Percentiles rank a stretch among this genome's conserved stretches.
Conservation (phyloP, 2,113 vertebrate species). For the Macroglossus sobrinus region DNA sequence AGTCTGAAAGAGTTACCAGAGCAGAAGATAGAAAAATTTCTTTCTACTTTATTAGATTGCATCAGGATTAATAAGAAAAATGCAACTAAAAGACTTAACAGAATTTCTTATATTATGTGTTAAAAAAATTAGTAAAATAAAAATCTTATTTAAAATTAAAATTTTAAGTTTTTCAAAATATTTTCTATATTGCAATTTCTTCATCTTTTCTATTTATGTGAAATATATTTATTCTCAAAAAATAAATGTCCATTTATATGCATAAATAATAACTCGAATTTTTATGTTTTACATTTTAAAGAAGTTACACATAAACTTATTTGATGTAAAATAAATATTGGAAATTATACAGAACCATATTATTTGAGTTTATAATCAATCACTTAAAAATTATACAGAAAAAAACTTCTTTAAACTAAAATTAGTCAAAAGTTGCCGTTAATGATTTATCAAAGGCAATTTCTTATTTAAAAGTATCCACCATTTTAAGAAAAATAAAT, state of each 20-base stretch:
- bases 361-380: neutral
- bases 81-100: neutral
- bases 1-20: neutral
- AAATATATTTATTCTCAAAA: neutral
- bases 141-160: neutral
- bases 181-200: neutral
- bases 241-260: neutral
- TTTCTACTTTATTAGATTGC: neutral
- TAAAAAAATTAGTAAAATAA: neutral
- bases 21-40: neutral
- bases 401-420: neutral
- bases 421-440: neutral
- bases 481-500: no score
- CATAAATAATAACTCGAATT: neutral
- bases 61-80: slow-evolving; percentile 21
- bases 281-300: neutral
- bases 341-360: neutral
- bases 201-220: neutral
- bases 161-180: neutral
- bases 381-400: neutral
- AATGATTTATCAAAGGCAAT: neutral
- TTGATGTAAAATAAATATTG: neutral
- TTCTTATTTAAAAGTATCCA: slow-evolving; percentile 3
- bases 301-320: neutral
- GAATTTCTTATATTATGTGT: neutral